A percentile compares a stretch with the other conserved stretches of the same genome.
These are phyloP conservation scores for Pristionchus pacificus DNA, from an alignment of 1,140 invertebrate genomes.

Conservation along the genomic window DNA sequence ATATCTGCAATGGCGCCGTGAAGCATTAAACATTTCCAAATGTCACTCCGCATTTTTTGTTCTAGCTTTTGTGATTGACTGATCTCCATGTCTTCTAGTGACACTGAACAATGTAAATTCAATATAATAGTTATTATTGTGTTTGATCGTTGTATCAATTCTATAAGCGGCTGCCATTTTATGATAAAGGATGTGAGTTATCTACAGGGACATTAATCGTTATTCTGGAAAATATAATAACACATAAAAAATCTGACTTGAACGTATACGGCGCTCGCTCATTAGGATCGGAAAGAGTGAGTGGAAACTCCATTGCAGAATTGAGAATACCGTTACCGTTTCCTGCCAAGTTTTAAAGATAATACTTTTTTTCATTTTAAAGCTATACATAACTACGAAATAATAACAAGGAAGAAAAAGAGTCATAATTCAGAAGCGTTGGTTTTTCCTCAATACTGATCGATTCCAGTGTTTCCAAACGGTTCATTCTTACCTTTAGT, in stretches of 20 bases:
- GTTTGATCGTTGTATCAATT: too few species aligned
- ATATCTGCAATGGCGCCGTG: constrained; percentile 18
- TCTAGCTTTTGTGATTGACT: too few species aligned
- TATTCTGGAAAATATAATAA: not conserved
- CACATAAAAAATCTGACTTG: not conserved
- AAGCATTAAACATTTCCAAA: not conserved
- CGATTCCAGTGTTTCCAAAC: not conserved
- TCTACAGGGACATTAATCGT: not conserved
- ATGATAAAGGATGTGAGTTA: too few species aligned
- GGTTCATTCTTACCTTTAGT: constrained; percentile 9
- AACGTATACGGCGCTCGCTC: constrained; percentile 28
- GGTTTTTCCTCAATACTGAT: not conserved
- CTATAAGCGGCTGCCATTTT: too few species aligned
- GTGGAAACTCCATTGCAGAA: constrained; percentile 34
- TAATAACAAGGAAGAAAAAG: not conserved
- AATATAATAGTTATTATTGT: too few species aligned
- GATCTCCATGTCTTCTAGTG: too few species aligned
- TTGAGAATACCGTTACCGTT: constrained; percentile 30
- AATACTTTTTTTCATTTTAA: too few species aligned
- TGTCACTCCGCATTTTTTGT: too few species aligned
- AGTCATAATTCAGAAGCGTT: not conserved
- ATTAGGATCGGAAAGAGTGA: constrained; percentile 28
- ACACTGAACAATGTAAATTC: too few species aligned
- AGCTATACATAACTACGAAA: not conserved
- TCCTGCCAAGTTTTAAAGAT: too few species aligned